phyloP scores from a whole-genome alignment of 2,888 invertebrate species.

The Spatulosminthurus flaviceps region DNA sequence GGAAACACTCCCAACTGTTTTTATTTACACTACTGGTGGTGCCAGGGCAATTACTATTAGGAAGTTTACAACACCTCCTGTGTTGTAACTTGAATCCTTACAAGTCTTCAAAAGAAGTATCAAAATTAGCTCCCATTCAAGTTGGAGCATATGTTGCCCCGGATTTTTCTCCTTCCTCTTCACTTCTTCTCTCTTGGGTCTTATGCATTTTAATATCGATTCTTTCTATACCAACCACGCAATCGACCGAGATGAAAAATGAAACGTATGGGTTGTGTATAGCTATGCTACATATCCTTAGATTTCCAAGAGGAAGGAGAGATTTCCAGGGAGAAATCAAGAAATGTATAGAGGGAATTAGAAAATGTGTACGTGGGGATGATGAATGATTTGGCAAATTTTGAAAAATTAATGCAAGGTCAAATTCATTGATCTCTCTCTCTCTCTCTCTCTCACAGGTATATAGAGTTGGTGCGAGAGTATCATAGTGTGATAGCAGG shows the following conservation, averaged over 20 bases:
- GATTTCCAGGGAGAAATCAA: background rate
- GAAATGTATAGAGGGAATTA: background rate
- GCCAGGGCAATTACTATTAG: too few relatives aligned
- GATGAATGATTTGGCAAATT: too few relatives aligned
- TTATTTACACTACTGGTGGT: too few relatives aligned
- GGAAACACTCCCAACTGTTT: too few relatives aligned
- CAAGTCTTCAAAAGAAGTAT: too few relatives aligned
- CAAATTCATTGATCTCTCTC: background rate
- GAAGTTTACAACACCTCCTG: too few relatives aligned
- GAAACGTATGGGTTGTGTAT: background rate
- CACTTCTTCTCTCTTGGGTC: constrained; percentile 33
- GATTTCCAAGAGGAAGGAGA: background rate
- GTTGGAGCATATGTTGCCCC: background rate
- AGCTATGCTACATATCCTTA: background rate
- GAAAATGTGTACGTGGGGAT: background rate
- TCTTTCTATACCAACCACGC: constrained; percentile 27
- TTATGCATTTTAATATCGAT: constrained; percentile 42
- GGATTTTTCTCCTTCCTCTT: background rate
- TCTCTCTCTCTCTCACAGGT: constrained; percentile 65
- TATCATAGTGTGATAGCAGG: constrained; percentile 85
- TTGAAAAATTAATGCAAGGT: too few relatives aligned
- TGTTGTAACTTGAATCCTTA: too few relatives aligned
- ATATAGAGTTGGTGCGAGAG: constrained; percentile 78
- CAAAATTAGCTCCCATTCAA: constrained; percentile 14
- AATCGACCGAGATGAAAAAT: background rate